Base-by-base conservation (phyloP, 1,140 invertebrate species). In the Daktulosphaira vitifoliae region DNA sequence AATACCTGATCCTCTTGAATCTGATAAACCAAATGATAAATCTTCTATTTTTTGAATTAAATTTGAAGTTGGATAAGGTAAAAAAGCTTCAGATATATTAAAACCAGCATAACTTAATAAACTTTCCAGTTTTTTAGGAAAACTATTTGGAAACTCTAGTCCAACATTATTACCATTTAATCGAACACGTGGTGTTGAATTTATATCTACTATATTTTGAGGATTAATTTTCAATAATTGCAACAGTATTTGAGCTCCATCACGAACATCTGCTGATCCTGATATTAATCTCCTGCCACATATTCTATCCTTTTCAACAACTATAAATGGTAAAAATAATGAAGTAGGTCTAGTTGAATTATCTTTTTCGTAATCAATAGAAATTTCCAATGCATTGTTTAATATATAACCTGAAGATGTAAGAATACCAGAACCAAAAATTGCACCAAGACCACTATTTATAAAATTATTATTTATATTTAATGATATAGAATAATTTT, bases 31-130 rank as follows among this genome's bases (percentile, higher is more conserved):
- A 18, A 75, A 72, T 3, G 82, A 73, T 53, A 72, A 73, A 71
- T 84, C 82, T 44, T 73, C 78, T 20, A 73, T 68, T 73, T 84
- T 81, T 70, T 78, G 78, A 39, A 84, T 77, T 39, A 81, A 73
- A 74, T 84, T 84, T 59, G 80, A 75, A 33, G 79, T 80, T 16
- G 76, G 68, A 71, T 79, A 81, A 15, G 81, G 81, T 68, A 74
- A 74, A 67, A 69, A 26, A 52, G 59, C 23, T 71, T 53, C 8
- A 62, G n/a, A 29, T 49, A 59, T 20, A 62, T 25, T 16, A 49
- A 16, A 67, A 37, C 18, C n/a, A 39, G 13, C 6, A 1, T n/a
- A 15, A 33, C 18, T 0, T 3, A 67, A n/a, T 22, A 49, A 15
- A 16, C 38, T 16, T 25, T 23, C 8, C 39, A 50, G 26, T 44